phyloP scores from a whole-genome alignment of 2,888 invertebrate genomes.

The Pheosia tremula region DNA sequence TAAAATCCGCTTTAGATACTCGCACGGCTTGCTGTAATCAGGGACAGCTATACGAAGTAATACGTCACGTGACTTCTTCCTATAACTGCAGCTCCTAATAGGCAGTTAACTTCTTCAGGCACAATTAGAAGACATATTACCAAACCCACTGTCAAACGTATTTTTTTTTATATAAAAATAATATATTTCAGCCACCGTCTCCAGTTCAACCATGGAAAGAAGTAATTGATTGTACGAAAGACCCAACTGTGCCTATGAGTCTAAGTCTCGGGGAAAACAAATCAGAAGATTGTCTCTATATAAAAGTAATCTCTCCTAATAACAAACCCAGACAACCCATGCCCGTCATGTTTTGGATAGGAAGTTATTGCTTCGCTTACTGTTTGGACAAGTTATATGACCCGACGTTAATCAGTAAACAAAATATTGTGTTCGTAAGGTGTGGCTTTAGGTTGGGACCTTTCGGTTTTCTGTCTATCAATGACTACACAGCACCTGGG shows the following conservation, averaged over 20 bases:
- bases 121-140: no score
- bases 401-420: slow-evolving; percentile 60
- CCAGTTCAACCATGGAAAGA: slow-evolving; percentile 59
- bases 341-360: slow-evolving; percentile 82
- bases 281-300: slow-evolving; percentile 76
- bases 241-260: slow-evolving; percentile 28
- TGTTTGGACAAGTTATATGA: slow-evolving; percentile 63
- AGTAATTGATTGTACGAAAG: slow-evolving; percentile 61
- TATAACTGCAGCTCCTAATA: no score
- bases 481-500: slow-evolving; percentile 73
- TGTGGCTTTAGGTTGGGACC: slow-evolving; percentile 76
- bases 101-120: no score
- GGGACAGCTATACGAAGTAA: no score
- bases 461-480: slow-evolving; percentile 75
- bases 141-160: neutral
- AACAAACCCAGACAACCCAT: slow-evolving; percentile 58
- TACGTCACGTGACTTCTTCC: no score
- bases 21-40: no score
- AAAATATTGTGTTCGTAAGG: slow-evolving; percentile 69
- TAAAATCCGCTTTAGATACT: no score
- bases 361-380: slow-evolving; percentile 61
- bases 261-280: slow-evolving; percentile 25
- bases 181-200: slow-evolving; percentile 65
- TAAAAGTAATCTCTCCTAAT: slow-evolving; percentile 66
- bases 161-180: neutral